Percentiles rank a stretch among this genome's conserved stretches.
Evolutionary conservation across 2,888 invertebrate genomes (phyloP).

Genomic region (Ptychoptera albimana): DNA sequence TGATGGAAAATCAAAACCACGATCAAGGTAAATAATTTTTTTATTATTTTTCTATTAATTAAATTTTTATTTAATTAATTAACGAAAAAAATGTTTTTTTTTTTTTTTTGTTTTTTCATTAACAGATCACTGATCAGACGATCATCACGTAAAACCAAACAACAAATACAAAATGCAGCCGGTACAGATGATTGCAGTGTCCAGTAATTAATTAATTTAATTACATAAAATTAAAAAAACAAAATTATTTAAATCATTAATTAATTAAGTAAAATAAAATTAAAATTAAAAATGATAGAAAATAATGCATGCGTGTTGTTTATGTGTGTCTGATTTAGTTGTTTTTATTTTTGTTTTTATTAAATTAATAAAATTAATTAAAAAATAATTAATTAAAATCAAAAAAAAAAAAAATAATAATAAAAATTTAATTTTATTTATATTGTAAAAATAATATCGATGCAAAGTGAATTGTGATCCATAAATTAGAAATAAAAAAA

Average conservation of each 20-base stretch:
- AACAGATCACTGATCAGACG: constrained; percentile 57
- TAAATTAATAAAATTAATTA: constrained; percentile 1
- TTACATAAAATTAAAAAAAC: neutral
- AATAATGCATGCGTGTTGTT: neutral
- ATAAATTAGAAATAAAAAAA: constrained; percentile 11
- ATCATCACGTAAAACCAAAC: constrained; percentile 62
- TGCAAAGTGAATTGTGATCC: constrained; percentile 31
- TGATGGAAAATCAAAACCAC: constrained; percentile 33
- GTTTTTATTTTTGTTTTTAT: neutral
- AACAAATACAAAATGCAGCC: constrained; percentile 57
- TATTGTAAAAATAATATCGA: constrained; percentile 13
- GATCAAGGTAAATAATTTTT: constrained; percentile 32
- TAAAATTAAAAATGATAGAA: neutral
- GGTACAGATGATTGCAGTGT: constrained; percentile 49
- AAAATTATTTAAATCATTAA: neutral
- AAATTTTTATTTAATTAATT: constrained; percentile 1
- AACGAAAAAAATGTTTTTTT: no score
- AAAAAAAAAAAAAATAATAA: constrained; percentile 14
- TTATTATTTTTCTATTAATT: neutral
- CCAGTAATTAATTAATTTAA: constrained; percentile 37
- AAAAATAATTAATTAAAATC: constrained; percentile 29
- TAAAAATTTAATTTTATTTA: constrained; percentile 2
- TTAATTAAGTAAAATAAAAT: neutral
- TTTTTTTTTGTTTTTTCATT: no score
- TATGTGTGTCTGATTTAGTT: no score